Evolutionary conservation across 2,113 vertebrate species (phyloP).

Genomic region (Apteryx mantelli): DNA sequence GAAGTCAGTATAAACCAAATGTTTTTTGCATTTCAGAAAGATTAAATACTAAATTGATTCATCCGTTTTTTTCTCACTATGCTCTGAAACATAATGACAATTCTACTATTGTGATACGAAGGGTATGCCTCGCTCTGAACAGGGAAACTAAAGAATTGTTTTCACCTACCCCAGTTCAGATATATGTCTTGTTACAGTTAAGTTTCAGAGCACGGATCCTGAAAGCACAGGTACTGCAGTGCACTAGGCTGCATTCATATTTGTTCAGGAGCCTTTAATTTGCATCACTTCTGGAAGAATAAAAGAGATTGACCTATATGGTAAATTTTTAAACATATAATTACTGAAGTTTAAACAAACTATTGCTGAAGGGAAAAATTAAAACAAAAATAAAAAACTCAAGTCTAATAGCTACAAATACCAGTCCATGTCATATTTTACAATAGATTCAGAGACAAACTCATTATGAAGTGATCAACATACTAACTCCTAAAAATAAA

Average conservation of each 20-base stretch:
- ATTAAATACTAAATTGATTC: neutral
- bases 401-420: neutral
- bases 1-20: neutral
- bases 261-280: neutral
- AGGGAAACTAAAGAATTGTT: neutral
- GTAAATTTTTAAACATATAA: neutral
- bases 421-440: neutral
- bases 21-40: neutral
- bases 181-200: neutral
- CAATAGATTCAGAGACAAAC: neutral
- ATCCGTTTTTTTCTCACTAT: neutral
- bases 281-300: neutral
- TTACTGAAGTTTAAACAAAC: too few species aligned
- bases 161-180: neutral
- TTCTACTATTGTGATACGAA: neutral
- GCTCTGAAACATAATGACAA: neutral
- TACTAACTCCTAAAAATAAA: neutral
- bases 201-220: neutral
- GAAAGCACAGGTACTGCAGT: neutral
- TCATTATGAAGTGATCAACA: neutral
- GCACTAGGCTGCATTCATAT: neutral
- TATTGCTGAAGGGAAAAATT: neutral
- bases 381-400: neutral
- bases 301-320: fast-evolving
- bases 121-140: neutral